Conservation (phyloP, 2,888 invertebrate genomes). For the Drosophila histrio region DNA sequence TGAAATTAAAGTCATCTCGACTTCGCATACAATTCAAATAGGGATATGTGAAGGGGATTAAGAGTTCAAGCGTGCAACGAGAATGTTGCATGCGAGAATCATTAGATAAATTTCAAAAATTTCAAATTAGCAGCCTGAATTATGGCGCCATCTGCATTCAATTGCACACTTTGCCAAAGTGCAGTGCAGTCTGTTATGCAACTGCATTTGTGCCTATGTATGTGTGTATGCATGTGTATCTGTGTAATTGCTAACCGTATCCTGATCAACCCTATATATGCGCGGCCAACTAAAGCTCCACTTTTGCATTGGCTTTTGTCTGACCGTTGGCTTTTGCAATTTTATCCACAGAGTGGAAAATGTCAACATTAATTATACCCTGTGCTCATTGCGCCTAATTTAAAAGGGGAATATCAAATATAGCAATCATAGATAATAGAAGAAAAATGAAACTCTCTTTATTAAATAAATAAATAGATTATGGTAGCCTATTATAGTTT, state of each 20-base stretch:
- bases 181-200: conserved; percentile 36
- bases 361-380: conserved; percentile 79
- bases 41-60: conserved; percentile 18
- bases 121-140: conserved; percentile 70
- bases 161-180: conserved; percentile 62
- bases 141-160: conserved; percentile 74
- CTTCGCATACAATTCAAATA: background rate
- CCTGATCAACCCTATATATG: conserved; percentile 42
- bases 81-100: conserved; percentile 27
- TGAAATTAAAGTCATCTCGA: background rate
- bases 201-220: background rate
- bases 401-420: background rate
- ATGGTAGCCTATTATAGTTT: background rate
- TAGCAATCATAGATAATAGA: background rate
- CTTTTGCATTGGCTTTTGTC: conserved; percentile 58
- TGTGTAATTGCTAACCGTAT: conserved; percentile 39
- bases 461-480: background rate
- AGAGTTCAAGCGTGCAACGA: conserved; percentile 16
- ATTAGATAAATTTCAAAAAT: conserved; percentile 70
- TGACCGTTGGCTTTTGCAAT: conserved; percentile 65
- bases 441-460: background rate
- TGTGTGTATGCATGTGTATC: background rate
- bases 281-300: conserved; percentile 40
- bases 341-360: conserved; percentile 79
- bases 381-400: background rate